These are phyloP conservation scores for Ectobius pallidus DNA, from an alignment of 2,888 invertebrate species.

Conservation along the genomic window DNA sequence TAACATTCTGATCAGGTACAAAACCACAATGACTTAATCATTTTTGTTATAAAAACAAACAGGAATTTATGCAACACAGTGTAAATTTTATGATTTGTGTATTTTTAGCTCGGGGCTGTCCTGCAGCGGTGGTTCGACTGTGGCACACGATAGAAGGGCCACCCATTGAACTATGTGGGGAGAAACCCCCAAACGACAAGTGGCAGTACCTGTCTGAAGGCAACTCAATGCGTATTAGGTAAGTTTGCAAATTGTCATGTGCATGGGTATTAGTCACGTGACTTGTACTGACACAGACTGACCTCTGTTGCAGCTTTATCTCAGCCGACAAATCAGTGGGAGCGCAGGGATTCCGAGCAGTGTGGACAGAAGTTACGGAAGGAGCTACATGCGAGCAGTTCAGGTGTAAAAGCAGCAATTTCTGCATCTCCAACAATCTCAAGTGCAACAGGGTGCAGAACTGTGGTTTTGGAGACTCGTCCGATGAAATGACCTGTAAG, in stretches of 20 bases:
- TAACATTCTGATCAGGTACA: no score
- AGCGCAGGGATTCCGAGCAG: slow-evolving; percentile 89
- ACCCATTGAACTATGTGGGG: slow-evolving; percentile 89
- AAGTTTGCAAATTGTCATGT: slow-evolving; percentile 47
- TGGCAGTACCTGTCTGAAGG: slow-evolving; percentile 87
- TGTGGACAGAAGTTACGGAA: slow-evolving; percentile 90
- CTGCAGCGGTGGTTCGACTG: slow-evolving; percentile 87
- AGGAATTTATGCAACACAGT: no score
- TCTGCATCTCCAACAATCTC: slow-evolving; percentile 79
- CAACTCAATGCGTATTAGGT: slow-evolving; percentile 87
- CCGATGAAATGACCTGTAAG: slow-evolving; percentile 83
- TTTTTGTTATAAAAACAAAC: no score
- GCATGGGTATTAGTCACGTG: no score
- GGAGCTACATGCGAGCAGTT: slow-evolving; percentile 69
- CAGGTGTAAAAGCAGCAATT: slow-evolving; percentile 71
- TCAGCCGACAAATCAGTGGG: slow-evolving; percentile 95
- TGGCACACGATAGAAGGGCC: slow-evolving; percentile 84
- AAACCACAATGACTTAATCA: no score
- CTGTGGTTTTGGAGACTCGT: slow-evolving; percentile 80
- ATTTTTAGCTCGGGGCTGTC: slow-evolving; percentile 83
- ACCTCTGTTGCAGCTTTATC: slow-evolving; percentile 86
- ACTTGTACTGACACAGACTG: no score
- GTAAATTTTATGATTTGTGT: no score
- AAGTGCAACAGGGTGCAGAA: slow-evolving; percentile 81
- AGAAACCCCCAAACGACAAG: slow-evolving; percentile 73